Evolutionary conservation across 1,140 invertebrate genomes (phyloP), one percentile per base, ranked within the genome.

Genomic region (Metaphire vulgaris): DNA sequence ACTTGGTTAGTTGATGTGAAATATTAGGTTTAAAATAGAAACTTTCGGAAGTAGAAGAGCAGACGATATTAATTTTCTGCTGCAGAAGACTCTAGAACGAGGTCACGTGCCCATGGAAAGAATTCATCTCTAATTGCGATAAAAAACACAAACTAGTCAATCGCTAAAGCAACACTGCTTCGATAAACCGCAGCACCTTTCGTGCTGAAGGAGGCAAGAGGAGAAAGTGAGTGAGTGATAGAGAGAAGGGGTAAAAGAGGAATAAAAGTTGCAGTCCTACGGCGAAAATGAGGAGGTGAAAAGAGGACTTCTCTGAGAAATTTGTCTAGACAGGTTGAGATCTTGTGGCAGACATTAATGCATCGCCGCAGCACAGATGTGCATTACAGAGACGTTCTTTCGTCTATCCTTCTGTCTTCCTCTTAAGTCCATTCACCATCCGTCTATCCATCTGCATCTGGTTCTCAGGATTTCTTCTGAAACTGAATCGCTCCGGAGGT

Each of bases 281-380:
- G 41, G 41, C 21, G 41, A 21, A 21, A 56, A 77, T 80, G 70
- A 81, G 80, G n/a, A 68, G 81, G 26, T 75, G 83, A 31, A 79
- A 78, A 33, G 79, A 81, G 69, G 80, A n/a, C n/a, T n/a, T n/a
- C n/a, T n/a, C n/a, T n/a, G 80, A 28, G 78, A 80, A 76, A 82
- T 76, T 76, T 84, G 82, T 77, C 73, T 83, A 16, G 81, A 81
- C 74, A 80, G 79, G 67, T 77, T 80, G 68, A 80, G 80, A 65
- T 80, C 80, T 31, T 74, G 79, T 0, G 78, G 74, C 66, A 77
- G 26, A 29, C 30, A 73, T 26, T 28, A 30, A 21, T 26, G 31
- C 15, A 32, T 69, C 56, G 33, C 74, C 33, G 28, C 28, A 32
- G 67, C 41, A 15, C 70, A 78, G 72, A 69, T 28, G 12, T n/a